These are phyloP conservation scores for Brachionus koreanus DNA, from an alignment of 1,140 invertebrate genomes.

Conservation along the genomic window DNA sequence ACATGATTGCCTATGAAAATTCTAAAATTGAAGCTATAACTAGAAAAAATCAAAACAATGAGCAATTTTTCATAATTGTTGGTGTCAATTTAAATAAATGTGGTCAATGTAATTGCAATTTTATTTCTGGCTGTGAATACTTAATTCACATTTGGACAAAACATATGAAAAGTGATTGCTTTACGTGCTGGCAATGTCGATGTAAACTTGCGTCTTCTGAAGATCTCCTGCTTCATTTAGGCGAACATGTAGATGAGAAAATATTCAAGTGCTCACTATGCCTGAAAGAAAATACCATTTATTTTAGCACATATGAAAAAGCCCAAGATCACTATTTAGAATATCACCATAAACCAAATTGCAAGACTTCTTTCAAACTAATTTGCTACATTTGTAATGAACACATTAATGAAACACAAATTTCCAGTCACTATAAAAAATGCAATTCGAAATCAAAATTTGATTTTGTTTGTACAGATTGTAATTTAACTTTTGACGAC, in stretches of 20 bases:
- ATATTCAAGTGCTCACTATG: not conserved
- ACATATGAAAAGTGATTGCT: not conserved
- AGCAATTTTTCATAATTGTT: not conserved
- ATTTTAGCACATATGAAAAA: not conserved
- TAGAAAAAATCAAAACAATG: not conserved
- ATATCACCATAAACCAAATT: not conserved
- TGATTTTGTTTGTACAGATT: not conserved
- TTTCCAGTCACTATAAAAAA: not conserved
- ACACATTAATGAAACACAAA: not conserved
- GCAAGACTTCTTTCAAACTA: not conserved
- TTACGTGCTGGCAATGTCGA: not conserved
- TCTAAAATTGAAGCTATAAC: not conserved
- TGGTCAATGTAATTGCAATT: not conserved
- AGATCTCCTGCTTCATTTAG: not conserved
- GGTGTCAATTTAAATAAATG: not conserved
- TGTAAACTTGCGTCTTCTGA: not conserved
- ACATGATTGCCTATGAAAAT: slow-evolving; percentile 14
- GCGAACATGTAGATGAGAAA: not conserved
- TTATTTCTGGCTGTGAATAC: not conserved
- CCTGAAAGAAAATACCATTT: not conserved
- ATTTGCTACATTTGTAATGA: not conserved
- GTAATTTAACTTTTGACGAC: not conserved
- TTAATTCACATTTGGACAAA: not conserved
- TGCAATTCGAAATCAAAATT: not conserved
- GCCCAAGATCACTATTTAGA: not conserved